Evolutionary conservation across 1,140 invertebrate species (phyloP).

Genomic region (Chionoecetes opilio): DNA sequence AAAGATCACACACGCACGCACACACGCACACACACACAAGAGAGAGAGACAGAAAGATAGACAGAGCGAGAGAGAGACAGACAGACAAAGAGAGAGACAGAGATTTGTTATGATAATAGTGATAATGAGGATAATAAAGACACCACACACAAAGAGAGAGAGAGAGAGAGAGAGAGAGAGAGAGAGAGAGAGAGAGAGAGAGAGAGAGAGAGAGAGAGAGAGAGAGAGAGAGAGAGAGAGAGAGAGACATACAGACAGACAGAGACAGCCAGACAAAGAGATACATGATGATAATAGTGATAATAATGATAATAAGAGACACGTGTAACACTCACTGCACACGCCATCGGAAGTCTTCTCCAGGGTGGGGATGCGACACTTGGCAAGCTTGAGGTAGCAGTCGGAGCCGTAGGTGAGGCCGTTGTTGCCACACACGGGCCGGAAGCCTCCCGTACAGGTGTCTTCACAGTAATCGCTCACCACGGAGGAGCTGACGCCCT

Average conservation of each 20-base stretch:
- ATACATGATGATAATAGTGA: no score
- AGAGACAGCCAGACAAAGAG: no score
- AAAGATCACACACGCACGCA: no score
- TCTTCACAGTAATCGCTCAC: neutral
- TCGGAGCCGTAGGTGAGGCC: neutral
- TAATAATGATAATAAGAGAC: neutral
- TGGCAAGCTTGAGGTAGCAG: slow-evolving; percentile 8
- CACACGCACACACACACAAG: no score
- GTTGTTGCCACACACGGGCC: slow-evolving; percentile 41
- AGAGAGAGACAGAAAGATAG: no score
- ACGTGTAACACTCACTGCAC: neutral
- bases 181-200: no score
- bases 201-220: neutral
- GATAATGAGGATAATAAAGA: no score
- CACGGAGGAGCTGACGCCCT: neutral
- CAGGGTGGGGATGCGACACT: neutral
- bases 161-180: no score
- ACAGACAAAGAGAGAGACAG: neutral
- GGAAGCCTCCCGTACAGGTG: neutral
- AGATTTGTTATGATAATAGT: no score
- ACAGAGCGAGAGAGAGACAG: no score
- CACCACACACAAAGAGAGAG: no score
- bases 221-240: neutral
- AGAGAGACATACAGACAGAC: neutral
- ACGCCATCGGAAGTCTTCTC: neutral